These are phyloP conservation scores for Isaurus tuberculatus DNA, from an alignment of 92 coral and sea anemone species.

Conservation along the genomic window DNA sequence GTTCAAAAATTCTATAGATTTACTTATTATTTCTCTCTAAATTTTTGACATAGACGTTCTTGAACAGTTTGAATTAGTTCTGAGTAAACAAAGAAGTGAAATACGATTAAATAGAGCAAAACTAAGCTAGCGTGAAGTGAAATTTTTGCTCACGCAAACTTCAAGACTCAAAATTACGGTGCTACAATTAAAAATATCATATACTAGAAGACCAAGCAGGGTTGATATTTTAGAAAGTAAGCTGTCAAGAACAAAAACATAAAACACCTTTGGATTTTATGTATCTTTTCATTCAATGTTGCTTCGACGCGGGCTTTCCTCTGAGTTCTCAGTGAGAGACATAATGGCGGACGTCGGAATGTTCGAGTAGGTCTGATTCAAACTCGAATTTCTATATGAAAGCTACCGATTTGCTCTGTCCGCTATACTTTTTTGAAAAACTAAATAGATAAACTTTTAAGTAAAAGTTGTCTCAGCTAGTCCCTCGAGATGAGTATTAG, in stretches of 20 bases:
- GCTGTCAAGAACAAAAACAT: neutral
- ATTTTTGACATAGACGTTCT: no score
- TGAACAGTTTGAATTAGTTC: no score
- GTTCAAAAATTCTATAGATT: no score
- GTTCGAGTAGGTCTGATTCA: conserved; percentile 11
- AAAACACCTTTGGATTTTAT: neutral
- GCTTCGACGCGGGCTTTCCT: conserved; percentile 25
- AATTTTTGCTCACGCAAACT: conserved; percentile 1
- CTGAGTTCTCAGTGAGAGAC: conserved; percentile 9
- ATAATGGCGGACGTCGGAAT: conserved; percentile 15
- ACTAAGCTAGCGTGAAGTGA: conserved; percentile 4
- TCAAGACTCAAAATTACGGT: neutral
- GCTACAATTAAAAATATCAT: neutral
- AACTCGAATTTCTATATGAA: conserved; percentile 1
- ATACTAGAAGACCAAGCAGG: neutral
- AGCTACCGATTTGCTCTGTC: conserved; percentile 17
- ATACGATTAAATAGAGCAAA: neutral
- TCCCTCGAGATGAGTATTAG: conserved; percentile 14
- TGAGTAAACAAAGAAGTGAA: no score
- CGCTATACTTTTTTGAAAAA: conserved; percentile 1
- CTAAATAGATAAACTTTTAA: conserved; percentile 1
- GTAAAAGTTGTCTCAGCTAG: conserved; percentile 5
- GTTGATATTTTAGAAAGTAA: neutral
- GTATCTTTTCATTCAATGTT: neutral
- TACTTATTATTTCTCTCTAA: no score